Evolutionary conservation across 2,113 vertebrate genomes (phyloP).

Genomic region (Actenoides lindsayi): DNA sequence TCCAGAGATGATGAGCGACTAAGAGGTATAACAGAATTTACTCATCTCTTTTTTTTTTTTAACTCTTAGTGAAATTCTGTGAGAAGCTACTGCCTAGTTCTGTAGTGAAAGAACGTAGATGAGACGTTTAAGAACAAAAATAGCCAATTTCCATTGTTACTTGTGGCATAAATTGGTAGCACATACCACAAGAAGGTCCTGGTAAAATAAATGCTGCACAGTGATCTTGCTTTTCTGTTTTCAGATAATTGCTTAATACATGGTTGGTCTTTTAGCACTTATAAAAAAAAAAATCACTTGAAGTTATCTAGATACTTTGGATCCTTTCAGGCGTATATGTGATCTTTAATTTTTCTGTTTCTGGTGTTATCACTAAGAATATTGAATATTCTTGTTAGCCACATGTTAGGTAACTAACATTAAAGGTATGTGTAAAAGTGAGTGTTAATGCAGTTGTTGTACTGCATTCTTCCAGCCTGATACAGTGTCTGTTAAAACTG

Average conservation of each 20-base stretch:
- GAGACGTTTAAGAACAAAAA: neutral
- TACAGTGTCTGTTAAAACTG: neutral
- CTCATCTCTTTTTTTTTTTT: neutral
- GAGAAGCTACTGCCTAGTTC: neutral
- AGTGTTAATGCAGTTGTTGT: neutral
- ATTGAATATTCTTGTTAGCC: neutral
- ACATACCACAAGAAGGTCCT: neutral
- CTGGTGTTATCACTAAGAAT: neutral
- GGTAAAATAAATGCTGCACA: neutral
- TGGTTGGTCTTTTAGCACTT: neutral
- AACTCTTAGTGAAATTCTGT: neutral
- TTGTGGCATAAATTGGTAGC: neutral
- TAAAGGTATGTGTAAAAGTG: neutral
- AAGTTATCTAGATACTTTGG: neutral
- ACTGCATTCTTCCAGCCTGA: neutral
- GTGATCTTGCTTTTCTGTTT: neutral
- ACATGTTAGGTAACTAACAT: neutral
- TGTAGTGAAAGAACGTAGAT: neutral
- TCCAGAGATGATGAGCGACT: conserved; percentile 81
- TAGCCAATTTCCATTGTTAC: neutral
- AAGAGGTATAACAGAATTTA: conserved; percentile 72
- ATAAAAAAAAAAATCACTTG: neutral
- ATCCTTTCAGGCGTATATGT: neutral
- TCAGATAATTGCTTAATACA: neutral
- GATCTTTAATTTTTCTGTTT: neutral